Evolutionary conservation across 53 echinoderm and acorn worm genomes (phyloP).

Genomic region (Mesocentrotus franciscanus): DNA sequence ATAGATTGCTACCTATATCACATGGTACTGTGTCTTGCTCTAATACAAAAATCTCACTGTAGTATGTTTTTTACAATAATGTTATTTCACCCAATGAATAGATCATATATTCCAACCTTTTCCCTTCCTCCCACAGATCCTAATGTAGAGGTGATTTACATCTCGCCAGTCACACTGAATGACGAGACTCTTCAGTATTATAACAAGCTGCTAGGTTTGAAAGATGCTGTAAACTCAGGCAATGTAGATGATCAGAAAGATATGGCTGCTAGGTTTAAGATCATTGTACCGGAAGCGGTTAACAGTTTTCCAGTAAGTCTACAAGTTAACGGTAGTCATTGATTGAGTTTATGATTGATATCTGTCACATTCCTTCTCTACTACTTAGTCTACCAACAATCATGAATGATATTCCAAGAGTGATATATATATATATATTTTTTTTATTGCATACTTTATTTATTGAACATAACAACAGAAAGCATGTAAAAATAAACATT

Average conservation of each 20-base stretch:
- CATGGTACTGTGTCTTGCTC: no score
- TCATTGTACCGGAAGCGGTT: slow-evolving; percentile 92
- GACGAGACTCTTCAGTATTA: slow-evolving; percentile 98
- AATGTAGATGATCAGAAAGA: slow-evolving; percentile 93
- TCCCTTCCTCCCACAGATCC: slow-evolving; percentile 68
- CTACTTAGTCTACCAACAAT: background rate
- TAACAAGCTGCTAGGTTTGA: slow-evolving; percentile 89
- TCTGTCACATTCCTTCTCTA: no score
- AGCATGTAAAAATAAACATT: no score
- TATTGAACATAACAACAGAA: no score
- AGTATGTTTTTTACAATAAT: no score
- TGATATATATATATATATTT: background rate
- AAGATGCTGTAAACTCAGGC: slow-evolving; percentile 82
- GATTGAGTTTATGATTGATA: background rate
- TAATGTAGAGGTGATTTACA: slow-evolving; percentile 95
- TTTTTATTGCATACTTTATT: no score
- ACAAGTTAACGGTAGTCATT: background rate
- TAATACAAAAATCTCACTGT: no score
- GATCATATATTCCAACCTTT: background rate
- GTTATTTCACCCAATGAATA: no score
- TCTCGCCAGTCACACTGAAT: slow-evolving; percentile 90
- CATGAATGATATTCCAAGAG: background rate
- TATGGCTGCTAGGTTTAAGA: slow-evolving; percentile 87
- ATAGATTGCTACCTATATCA: no score
- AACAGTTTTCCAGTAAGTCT: slow-evolving; percentile 97